Conservation (phyloP, 2,888 invertebrate species). For the Elmis aenea region DNA sequence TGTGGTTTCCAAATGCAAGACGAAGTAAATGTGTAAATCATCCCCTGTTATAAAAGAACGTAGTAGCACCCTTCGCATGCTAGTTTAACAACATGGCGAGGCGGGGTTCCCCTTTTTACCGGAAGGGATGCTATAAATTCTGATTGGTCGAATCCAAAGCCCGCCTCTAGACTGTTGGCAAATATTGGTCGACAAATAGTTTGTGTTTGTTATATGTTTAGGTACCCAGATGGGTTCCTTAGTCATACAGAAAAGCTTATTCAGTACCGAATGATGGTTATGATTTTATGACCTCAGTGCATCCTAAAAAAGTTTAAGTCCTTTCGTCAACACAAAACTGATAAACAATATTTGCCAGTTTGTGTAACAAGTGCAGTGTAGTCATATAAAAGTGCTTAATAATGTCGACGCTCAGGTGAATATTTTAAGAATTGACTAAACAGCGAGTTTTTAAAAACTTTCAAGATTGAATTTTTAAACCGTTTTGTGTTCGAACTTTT, state of each 20-base stretch:
- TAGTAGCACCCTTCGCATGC: constrained; percentile 27
- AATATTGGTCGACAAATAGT: constrained; percentile 51
- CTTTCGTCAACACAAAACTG: too few species aligned
- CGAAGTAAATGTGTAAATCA: too few species aligned
- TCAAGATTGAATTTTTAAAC: too few species aligned
- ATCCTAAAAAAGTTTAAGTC: too few species aligned
- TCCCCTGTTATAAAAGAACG: constrained; percentile 16
- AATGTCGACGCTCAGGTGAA: too few species aligned
- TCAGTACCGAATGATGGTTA: constrained; percentile 37
- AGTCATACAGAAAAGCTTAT: constrained; percentile 43
- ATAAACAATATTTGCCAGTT: constrained; percentile 31
- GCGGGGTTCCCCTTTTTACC: constrained; percentile 40
- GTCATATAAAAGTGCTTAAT: too few species aligned
- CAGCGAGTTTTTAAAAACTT: too few species aligned
- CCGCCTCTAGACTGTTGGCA: constrained; percentile 47
- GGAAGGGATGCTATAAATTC: constrained; percentile 36
- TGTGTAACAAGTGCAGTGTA: too few species aligned
- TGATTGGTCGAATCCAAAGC: constrained; percentile 39
- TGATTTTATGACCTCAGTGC: constrained; percentile 37
- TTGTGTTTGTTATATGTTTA: constrained; percentile 49
- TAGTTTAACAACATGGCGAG: constrained; percentile 45
- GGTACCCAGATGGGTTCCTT: constrained; percentile 45
- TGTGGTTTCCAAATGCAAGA: too few species aligned
- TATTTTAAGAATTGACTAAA: too few species aligned
- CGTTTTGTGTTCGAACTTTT: constrained; percentile 10